These are phyloP conservation scores for Ephestia elutella DNA, from an alignment of 1,140 invertebrate genomes.

Conservation along the genomic window DNA sequence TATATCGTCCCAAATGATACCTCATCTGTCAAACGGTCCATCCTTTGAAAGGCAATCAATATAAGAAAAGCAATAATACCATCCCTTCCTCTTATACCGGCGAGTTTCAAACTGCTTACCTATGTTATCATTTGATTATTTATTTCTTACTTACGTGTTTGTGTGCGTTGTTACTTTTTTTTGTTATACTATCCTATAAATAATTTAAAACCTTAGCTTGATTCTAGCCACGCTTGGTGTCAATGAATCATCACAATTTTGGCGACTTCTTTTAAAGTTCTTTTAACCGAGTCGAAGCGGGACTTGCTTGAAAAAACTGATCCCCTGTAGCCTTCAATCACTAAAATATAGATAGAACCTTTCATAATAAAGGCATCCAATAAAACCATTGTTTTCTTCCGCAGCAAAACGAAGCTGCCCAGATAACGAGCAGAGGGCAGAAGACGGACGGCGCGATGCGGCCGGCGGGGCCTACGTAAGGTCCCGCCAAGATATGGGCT, in stretches of 20 bases:
- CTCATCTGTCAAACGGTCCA: neutral
- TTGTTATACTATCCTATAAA: too few relatives aligned
- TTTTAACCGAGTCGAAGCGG: too few relatives aligned
- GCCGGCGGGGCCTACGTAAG: slow-evolving; percentile 60
- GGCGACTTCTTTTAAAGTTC: too few relatives aligned
- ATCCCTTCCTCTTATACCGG: slow-evolving; percentile 16
- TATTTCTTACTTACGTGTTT: neutral
- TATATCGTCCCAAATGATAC: neutral
- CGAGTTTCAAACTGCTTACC: slow-evolving; percentile 17
- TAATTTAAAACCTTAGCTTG: too few relatives aligned
- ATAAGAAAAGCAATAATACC: slow-evolving; percentile 5
- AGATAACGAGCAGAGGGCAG: slow-evolving; percentile 27
- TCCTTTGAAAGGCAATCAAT: neutral
- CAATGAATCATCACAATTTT: too few relatives aligned
- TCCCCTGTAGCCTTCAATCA: too few relatives aligned
- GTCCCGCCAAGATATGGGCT: slow-evolving; percentile 78
- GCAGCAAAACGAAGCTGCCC: slow-evolving; percentile 38
- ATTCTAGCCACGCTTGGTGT: too few relatives aligned
- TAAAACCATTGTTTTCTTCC: slow-evolving; percentile 12
- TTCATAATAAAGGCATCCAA: too few relatives aligned
- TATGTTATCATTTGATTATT: neutral
- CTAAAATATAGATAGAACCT: neutral
- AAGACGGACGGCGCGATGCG: slow-evolving; percentile 48
- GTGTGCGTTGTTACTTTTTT: too few relatives aligned
- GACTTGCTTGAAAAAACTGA: too few relatives aligned